Base-by-base conservation (phyloP, 2,888 invertebrate genomes). In the Drosophila anceps region DNA sequence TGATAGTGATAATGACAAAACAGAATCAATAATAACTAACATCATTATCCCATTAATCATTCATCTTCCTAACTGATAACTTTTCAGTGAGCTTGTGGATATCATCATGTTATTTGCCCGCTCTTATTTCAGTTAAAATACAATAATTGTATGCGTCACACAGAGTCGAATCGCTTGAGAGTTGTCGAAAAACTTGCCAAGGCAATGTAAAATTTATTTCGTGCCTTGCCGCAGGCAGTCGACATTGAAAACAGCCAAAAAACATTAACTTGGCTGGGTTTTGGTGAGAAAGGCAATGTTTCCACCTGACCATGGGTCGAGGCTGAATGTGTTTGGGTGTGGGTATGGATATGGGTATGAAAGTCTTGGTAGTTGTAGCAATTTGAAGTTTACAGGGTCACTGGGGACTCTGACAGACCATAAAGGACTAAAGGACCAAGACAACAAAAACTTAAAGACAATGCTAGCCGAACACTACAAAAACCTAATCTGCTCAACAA, bases 351-450 rank as follows among this genome's bases (percentile, higher is more conserved):
- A 8, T 50, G 58, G 65, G 48, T 60, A 13, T 53, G 60, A 59
- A 44, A 60, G 76, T 71, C 70, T 55, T 84, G 88, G 76, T 69
- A 80, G 76, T 78, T 84, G 87, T 76, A 81, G 84, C 85, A 88
- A 86, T 85, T 85, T 88, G 77, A 86, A 88, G 84, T 88, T 83
- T 88, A 86, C 88, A 88, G 84, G 88, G 86, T 85, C 85, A 81
- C 79, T 66, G 75, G 89, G 78, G 89, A 84, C 68, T 64, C 69
- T 33, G 78, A 50, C 65, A 62, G 73, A 55, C 72, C 76, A 84
- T 83, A 84, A 83, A 79, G 54, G 54, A 54, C 54, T 54, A 54
- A 54, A 54, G 65, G 72, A 74, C 39, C 31, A 61, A 44, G 35
- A 65, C 53, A 55, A 70, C 76, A 80, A 85, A 74, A 83, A 75